phyloP scores from a whole-genome alignment of 2,888 invertebrate species.

The Lasius fuliginosus region DNA sequence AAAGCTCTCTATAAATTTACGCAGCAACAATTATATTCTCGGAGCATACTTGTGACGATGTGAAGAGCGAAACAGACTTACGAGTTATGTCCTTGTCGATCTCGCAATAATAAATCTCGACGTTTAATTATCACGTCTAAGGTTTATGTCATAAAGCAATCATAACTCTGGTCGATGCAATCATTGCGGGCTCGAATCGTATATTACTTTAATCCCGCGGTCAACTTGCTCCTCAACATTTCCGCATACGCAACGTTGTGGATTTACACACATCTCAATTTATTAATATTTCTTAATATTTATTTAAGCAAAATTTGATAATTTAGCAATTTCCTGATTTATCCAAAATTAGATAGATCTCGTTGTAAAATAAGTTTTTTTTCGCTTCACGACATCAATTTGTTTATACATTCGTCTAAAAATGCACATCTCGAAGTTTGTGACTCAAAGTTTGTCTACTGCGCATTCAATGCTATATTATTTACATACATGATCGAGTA shows the following conservation, averaged over 20 bases:
- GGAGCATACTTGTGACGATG: not conserved
- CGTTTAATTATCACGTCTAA: constrained; percentile 33
- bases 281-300: not conserved
- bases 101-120: constrained; percentile 19
- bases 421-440: not conserved
- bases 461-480: not conserved
- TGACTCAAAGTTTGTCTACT: not conserved
- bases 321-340: not conserved
- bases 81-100: constrained; percentile 25
- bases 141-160: constrained; percentile 33
- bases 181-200: constrained; percentile 15
- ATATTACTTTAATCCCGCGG: constrained; percentile 13
- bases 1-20: constrained; percentile 23
- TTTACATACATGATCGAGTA: not conserved
- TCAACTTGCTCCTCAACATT: not conserved
- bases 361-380: not conserved
- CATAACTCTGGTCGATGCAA: constrained; percentile 11
- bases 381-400: not conserved
- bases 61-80: not conserved
- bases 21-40: constrained; percentile 13
- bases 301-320: not conserved
- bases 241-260: constrained; percentile 9
- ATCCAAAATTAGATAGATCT: not conserved
- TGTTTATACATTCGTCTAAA: not conserved
- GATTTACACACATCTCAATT: not conserved